Evolutionary conservation across 2,888 invertebrate species (phyloP), one percentile per base, ranked within the genome.

Genomic region (Himalopsyche japonica): DNA sequence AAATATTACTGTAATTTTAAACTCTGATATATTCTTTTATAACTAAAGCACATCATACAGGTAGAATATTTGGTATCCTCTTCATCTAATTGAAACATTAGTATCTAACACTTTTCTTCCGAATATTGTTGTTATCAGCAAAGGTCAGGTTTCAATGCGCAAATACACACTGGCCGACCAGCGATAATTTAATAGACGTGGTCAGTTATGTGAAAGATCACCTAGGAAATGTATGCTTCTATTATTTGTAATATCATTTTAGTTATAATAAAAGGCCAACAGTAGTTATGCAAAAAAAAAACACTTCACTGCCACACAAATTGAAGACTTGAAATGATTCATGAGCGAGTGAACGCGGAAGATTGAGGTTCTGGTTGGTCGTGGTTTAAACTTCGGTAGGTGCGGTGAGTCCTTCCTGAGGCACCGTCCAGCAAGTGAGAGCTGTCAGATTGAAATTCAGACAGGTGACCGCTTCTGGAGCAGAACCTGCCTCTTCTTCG

Each of bases 321-420:
- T 27, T 10, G 0, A 27, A 6, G 12, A 27, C 70, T 43, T 43
- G 43, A 2, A 24, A 12, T 70, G 70, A 30, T 64, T 70, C 70
- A 70, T 12, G 70, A 70, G 70, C 15, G 30, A 70, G 30, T 70
- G 70, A 70, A 70, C 30, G 27, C 20, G 30, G 70, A 70, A 70
- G 70, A 70, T 27, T 70, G 70, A 20, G 70, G 70, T 70, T 70
- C 70, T 0, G 70, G 70, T 70, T 15, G 88, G 87, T 89, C 88
- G 85, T 90, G 88, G 88, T 91, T 93, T 92, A 94, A 91, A 94
- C 94, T 94, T 93, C 93, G 93, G 94, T 94, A 94, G 94, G 94
- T 90, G 91, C 91, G 91, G 90, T 92, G 92, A 90, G 91, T 90
- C 89, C 90, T 87, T 88, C 88, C 89, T 87, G 88, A 86, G 88